Evolutionary conservation across 2,888 invertebrate species (phyloP), one percentile per base, ranked within the genome.

Genomic region (Drosophila phalerata): DNA sequence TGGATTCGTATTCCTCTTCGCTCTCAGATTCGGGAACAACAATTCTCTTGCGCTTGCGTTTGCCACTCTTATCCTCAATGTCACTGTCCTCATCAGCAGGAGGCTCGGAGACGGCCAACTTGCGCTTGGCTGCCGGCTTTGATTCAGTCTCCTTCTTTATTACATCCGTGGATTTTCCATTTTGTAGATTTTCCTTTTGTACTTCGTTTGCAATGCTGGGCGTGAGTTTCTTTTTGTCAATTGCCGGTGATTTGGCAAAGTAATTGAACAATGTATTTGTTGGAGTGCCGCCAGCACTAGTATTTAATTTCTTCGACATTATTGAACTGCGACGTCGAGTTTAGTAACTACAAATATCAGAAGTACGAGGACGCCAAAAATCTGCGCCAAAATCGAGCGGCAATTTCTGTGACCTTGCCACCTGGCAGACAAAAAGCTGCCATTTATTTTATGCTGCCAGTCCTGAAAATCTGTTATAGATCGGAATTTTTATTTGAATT

Each of bases 191-290:
- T 13, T 79, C 70, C 22, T 78, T 77, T 40, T 67, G 72, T 42
- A 77, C 34, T 61, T 66, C 57, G 30, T 45, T 8, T 9, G 47
- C 67, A 32, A 32, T 53, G 45, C 81, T 82, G 0, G 83, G 71
- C 2, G 73, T 70, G 6, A 85, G 73, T 68, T 84, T 85, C 60
- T 87, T 90, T 60, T 89, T 91, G 17, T 85, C 84, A 6, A 85
- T 66, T 1, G 93, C 94, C 8, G 95, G 95, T 0, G 95, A 94
- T 90, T 94, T 94, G 2, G 93, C 91, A 82, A 96, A 96, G 88
- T 96, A 96, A 88, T 96, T 96, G 49, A 95, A 94, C 13, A 96
- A 88, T 0, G 95, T 96, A 85, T 96, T 95, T 19, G 79, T 89
- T 3, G 92, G 90, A 3, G 92, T 91, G 1, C 89, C 88, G 22